phyloP scores from a whole-genome alignment of 2,888 invertebrate species.

The Leptopilina drosophilae region DNA sequence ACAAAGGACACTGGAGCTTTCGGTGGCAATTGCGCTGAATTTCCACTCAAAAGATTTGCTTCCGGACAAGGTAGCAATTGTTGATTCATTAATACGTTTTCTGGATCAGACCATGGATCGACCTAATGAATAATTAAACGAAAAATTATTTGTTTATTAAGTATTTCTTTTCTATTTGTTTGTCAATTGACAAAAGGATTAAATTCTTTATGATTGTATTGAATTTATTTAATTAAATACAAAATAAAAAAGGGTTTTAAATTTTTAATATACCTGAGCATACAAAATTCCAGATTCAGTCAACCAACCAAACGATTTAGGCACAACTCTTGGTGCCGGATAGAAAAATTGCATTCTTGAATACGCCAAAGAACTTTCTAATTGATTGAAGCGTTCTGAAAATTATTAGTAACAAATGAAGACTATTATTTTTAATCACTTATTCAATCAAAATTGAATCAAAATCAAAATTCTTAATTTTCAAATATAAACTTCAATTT shows the following conservation, averaged over 20 bases:
- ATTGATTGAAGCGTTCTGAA: slow-evolving; percentile 82
- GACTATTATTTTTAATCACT: no score
- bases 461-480: no score
- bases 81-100: slow-evolving; percentile 73
- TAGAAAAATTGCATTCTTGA: slow-evolving; percentile 89
- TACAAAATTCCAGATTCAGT: slow-evolving; percentile 89
- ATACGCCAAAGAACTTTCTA: slow-evolving; percentile 85
- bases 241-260: slow-evolving; percentile 72
- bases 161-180: no score
- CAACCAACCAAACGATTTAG: slow-evolving; percentile 92
- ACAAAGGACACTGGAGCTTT: slow-evolving; percentile 85
- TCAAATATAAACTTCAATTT: no score
- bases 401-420: slow-evolving; percentile 44
- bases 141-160: slow-evolving; percentile 57
- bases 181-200: no score
- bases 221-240: no score
- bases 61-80: slow-evolving; percentile 72
- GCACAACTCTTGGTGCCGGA: slow-evolving; percentile 82
- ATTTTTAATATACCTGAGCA: slow-evolving; percentile 84
- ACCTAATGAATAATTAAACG: slow-evolving; percentile 64
- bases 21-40: slow-evolving; percentile 58
- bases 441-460: no score
- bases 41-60: slow-evolving; percentile 69
- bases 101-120: slow-evolving; percentile 69
- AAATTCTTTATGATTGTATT: no score